Conservation (phyloP, 2,113 vertebrate species). For the Heliornis fulica region DNA sequence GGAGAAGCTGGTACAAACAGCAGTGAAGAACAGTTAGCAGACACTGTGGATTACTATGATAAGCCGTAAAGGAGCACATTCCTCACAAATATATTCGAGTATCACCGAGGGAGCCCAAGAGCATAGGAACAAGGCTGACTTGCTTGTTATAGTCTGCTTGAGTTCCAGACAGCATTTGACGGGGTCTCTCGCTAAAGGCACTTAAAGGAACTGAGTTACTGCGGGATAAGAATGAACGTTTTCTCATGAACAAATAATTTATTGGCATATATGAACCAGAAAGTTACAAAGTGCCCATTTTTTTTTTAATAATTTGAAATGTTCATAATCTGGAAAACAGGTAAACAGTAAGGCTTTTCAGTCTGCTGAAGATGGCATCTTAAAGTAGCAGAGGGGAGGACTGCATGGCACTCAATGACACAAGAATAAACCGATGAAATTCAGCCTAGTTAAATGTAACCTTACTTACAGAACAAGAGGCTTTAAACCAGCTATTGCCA, state of each 20-base stretch:
- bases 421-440: background rate
- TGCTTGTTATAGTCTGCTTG: background rate
- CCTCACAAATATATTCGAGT: background rate
- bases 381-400: background rate
- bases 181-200: background rate
- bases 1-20: constrained; percentile 10
- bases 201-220: background rate
- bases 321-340: background rate
- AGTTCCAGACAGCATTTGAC: constrained; percentile 4
- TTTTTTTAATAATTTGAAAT: background rate
- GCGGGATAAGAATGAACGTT: background rate
- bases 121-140: constrained; percentile 34
- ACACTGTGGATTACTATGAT: background rate
- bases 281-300: background rate
- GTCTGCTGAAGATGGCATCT: background rate
- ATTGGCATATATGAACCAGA: background rate
- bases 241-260: background rate
- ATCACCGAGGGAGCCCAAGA: background rate
- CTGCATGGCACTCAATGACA: background rate
- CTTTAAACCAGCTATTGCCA: background rate
- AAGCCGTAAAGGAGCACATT: background rate
- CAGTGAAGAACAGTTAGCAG: background rate
- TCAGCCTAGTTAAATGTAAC: background rate
- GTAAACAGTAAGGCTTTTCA: background rate
- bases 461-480: background rate